Base-by-base conservation (phyloP, 1,140 invertebrate species). In the Eriocheir sinensis region DNA sequence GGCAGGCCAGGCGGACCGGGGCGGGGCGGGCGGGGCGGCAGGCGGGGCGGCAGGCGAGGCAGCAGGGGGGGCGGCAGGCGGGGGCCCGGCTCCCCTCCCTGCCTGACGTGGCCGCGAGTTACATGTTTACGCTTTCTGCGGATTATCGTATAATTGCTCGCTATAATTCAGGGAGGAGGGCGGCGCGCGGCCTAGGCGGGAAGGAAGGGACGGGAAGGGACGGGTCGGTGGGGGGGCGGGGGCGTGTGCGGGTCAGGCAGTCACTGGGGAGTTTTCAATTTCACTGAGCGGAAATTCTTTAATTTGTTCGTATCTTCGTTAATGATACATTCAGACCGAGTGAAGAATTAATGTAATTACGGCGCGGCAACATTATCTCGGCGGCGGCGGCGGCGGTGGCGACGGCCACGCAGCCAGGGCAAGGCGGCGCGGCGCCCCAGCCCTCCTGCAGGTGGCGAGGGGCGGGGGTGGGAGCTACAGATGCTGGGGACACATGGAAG, bases 301-400 rank as follows among this genome's bases (percentile, higher is more conserved):
- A 94, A 94, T 94, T 90, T 94, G 88, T 90, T 94, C 88, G 88
- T 83, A 88, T 53, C 92, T 72, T 30, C 86, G 60, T 89, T 94
- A 94, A 94, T 94, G 88, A 90, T 90, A 90, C 85, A 90, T 94
- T 90, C 60, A 83, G 60, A 30, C 30, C 92, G 48, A 93, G 85
- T 88, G 92, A 93, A 85, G 72, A 93, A 93, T 93, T 93, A 92
- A 92, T 92, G 88, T 93, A 93, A 93, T 93, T 93, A 93, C 38
- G 79, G 92, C 9, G 85, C 30, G 53, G 83, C 34, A 48, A 41
- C 21, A 72, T 93, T 93, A 72, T 72, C 21, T 1, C 60, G 60
- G 60, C 17, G 21, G 60, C 27, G 60, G n/a, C n/a, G n/a, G n/a
- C n/a, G n/a, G n/a, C n/a, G n/a, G n/a, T n/a, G 60, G 60, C 17